Conservation (phyloP, 2,888 invertebrate species). For the Capitulum mitella region DNA sequence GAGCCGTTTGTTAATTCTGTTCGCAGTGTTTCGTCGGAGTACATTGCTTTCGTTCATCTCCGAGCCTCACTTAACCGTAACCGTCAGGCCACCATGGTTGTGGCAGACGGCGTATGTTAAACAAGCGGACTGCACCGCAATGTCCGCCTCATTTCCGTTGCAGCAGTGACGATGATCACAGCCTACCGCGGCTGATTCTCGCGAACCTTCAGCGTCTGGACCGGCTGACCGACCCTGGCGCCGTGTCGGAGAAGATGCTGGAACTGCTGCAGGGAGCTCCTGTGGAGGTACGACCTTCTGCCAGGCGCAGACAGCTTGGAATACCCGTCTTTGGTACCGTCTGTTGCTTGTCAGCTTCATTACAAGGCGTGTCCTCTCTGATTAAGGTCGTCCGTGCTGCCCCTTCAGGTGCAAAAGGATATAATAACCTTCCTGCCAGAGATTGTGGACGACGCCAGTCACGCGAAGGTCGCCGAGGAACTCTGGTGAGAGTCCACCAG, state of each 20-base stretch:
- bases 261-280: conserved; percentile 35
- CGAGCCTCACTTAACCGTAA: too few relatives aligned
- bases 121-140: too few relatives aligned
- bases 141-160: too few relatives aligned
- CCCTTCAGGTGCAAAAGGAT: conserved; percentile 33
- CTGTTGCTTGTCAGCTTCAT: too few relatives aligned
- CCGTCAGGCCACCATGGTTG: too few relatives aligned
- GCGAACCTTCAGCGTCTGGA: conserved; percentile 36
- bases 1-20: too few relatives aligned
- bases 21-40: too few relatives aligned
- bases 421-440: conserved; percentile 31
- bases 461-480: conserved; percentile 32
- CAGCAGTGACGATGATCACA: conserved; percentile 26
- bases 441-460: conserved; percentile 32
- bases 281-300: conserved; percentile 44
- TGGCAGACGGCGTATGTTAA: too few relatives aligned
- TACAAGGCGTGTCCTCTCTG: too few relatives aligned
- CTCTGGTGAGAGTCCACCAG: conserved; percentile 35
- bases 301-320: too few relatives aligned
- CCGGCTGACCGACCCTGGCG: conserved; percentile 31
- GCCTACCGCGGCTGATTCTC: conserved; percentile 35
- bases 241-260: conserved; percentile 34
- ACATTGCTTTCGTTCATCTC: too few relatives aligned
- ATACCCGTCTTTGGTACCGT: too few relatives aligned
- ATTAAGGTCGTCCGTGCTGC: not conserved